Percentiles rank a stretch among this genome's conserved stretches.
These are phyloP conservation scores for Orchesella cincta DNA, from an alignment of 1,140 invertebrate genomes.

Conservation along the genomic window DNA sequence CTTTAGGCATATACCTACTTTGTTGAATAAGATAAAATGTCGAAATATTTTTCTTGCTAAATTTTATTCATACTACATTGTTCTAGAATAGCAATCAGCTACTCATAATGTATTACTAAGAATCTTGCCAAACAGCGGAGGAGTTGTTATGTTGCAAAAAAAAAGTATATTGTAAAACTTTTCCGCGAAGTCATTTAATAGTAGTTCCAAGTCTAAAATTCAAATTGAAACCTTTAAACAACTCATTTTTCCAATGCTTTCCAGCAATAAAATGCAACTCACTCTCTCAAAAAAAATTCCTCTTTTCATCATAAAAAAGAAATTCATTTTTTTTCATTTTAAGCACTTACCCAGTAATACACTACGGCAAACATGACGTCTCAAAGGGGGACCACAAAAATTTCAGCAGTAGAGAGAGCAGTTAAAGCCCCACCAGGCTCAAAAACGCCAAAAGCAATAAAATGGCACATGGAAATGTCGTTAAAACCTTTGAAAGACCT, in stretches of 20 bases:
- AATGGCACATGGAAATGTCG: constrained; percentile 20
- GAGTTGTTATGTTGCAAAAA: no score
- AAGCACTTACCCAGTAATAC: neutral
- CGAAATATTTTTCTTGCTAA: no score
- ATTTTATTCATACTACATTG: no score
- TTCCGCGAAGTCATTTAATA: no score
- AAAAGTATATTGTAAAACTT: no score
- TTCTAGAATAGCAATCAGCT: no score
- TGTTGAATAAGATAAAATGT: no score
- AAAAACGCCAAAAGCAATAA: neutral
- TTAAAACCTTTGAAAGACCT: constrained; percentile 13
- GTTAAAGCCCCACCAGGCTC: neutral
- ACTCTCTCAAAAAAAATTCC: neutral
- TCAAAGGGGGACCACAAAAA: neutral
- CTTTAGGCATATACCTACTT: no score
- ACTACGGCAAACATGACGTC: neutral
- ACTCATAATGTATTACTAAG: no score
- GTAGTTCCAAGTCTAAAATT: constrained; percentile 1
- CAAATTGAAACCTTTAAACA: constrained; percentile 10
- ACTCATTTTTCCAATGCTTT: neutral
- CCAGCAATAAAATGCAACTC: neutral
- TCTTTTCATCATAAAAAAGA: neutral
- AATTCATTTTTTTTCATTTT: neutral
- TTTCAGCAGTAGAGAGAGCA: neutral
- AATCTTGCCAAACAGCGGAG: no score